Evolutionary conservation across 2,888 invertebrate genomes (phyloP), one percentile per base, ranked within the genome.

Genomic region (Mythimna pallens): DNA sequence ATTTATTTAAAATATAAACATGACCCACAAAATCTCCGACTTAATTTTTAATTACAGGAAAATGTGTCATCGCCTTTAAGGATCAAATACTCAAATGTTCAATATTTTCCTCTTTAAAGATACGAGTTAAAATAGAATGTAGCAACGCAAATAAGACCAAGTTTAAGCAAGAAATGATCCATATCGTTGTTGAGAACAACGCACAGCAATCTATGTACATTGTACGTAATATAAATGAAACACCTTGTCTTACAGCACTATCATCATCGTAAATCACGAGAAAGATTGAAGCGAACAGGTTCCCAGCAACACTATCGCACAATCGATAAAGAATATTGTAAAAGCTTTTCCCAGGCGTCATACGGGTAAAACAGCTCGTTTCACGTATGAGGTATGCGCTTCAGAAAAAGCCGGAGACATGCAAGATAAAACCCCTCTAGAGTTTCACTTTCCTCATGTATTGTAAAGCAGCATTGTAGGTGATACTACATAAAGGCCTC

Each of bases 381-480:
- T 89, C 88, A 87, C 88, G 87, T 81, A 83, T 84, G 85, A 83
- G 55, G 85, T 80, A 85, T 82, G 85, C 86, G 63, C 89, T 89
- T 89, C 75, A 92, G 81, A 92, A 91, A 93, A 91, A 90, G 89
- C 83, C 86, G 73, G 78, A 79, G 84, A 87, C 83, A 80, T 81
- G 79, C 62, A 89, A 89, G 90, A 92, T 93, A 93, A 92, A 92
- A 89, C 81, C 85, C 88, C 87, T 89, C 84, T 90, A 82, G 81
- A 91, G 92, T 94, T 93, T 93, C 93, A 93, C 94, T 93, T 93
- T 93, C 89, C 89, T 89, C 83, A 70, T 77, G 83, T 89, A 90
- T 91, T 92, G 90, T 92, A 88, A 86, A 89, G 90, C 82, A 76
- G 83, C 89, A 91, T 92, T 93, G 91, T 92, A 30, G 30, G 30